These are phyloP conservation scores for Sweltsa coloradensis DNA, from an alignment of 1,140 invertebrate species.

Conservation along the genomic window DNA sequence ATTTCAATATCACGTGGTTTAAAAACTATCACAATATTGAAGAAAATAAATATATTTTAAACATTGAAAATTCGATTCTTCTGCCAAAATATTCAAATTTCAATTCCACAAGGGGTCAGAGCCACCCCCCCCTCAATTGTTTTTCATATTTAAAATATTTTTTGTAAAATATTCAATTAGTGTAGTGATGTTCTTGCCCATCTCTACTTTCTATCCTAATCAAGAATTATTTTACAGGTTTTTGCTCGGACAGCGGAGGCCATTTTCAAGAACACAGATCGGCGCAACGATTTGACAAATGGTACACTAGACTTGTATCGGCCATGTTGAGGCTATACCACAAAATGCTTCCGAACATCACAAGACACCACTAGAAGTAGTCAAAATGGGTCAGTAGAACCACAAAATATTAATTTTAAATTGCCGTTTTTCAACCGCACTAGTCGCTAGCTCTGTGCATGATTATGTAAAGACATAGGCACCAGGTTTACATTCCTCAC, in stretches of 20 bases:
- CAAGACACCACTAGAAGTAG: constrained; percentile 87
- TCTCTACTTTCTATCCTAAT: constrained; percentile 3
- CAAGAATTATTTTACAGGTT: constrained; percentile 34
- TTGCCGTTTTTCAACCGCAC: no score
- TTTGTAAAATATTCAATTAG: neutral
- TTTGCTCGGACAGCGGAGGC: constrained; percentile 78
- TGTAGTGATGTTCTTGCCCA: neutral
- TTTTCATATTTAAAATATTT: neutral
- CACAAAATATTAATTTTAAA: no score
- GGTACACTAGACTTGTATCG: constrained; percentile 74
- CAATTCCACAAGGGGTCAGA: no score
- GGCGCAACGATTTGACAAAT: constrained; percentile 94
- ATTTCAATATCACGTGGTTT: no score
- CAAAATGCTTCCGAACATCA: constrained; percentile 73
- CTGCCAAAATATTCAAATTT: no score
- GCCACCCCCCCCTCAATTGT: no score
- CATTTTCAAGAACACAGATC: constrained; percentile 76
- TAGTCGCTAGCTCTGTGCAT: no score
- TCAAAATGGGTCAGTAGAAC: constrained; percentile 77
- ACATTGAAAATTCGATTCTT: no score
- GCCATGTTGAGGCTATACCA: constrained; percentile 80
- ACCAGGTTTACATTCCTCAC: no score
- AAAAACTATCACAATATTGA: no score
- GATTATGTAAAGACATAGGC: no score
- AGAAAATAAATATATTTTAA: no score